Percentiles rank a stretch among this genome's conserved stretches.
Conservation (phyloP, 1,140 invertebrate species). For the Drosophila leontia region DNA sequence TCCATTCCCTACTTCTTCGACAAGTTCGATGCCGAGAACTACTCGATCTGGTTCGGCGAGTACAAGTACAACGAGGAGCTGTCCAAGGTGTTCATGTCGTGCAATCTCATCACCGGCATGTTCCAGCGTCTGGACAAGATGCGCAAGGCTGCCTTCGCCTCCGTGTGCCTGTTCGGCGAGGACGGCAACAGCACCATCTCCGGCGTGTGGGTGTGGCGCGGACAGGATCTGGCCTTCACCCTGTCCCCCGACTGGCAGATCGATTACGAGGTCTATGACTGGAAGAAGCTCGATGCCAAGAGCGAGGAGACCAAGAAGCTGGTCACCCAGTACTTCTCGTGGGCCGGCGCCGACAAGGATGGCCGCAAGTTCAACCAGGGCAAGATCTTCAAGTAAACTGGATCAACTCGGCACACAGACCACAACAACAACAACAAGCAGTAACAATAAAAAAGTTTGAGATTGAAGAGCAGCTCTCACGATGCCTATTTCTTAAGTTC, state of each 20-base stretch:
- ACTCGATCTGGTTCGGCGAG: constrained; percentile 98
- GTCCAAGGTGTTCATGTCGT: constrained; percentile 97
- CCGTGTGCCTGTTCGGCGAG: constrained; percentile 96
- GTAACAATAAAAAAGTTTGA: constrained; percentile 52
- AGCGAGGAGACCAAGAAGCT: constrained; percentile 94
- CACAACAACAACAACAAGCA: constrained; percentile 25
- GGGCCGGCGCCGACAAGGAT: constrained; percentile 94
- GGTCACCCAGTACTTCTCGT: constrained; percentile 96
- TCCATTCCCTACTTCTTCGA: constrained; percentile 99
- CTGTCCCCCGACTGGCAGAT: constrained; percentile 96
- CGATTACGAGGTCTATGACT: constrained; percentile 98
- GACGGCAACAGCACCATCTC: constrained; percentile 97
- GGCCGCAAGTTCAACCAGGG: constrained; percentile 98
- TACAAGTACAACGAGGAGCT: constrained; percentile 99
- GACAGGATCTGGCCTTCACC: constrained; percentile 96
- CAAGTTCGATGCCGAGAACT: constrained; percentile 98
- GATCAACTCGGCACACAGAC: constrained; percentile 15
- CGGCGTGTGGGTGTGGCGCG: constrained; percentile 98
- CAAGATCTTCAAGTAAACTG: constrained; percentile 98
- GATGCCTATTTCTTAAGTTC: constrained; percentile 64
- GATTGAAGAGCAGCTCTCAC: constrained; percentile 51
- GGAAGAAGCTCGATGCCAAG: constrained; percentile 96
- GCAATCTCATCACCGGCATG: constrained; percentile 97
- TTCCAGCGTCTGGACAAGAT: constrained; percentile 99
- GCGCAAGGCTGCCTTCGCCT: constrained; percentile 98